phyloP scores from a whole-genome alignment of 2,113 vertebrate genomes.

The Sapayoa aenigma region DNA sequence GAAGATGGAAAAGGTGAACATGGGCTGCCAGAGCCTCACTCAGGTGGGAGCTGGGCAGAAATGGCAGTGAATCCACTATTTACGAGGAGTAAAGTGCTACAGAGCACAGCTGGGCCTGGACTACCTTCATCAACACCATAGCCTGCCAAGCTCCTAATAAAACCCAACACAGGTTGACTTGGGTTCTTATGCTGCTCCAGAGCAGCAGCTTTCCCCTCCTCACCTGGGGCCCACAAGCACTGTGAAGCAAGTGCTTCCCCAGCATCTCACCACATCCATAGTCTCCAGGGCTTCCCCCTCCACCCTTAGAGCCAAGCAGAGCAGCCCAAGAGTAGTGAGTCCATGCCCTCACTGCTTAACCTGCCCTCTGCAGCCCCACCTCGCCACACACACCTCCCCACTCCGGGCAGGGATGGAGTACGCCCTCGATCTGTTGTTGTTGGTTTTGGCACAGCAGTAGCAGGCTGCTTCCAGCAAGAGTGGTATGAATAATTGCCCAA shows the following conservation, averaged over 20 bases:
- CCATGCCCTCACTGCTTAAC: neutral
- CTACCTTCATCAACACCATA: slow-evolving; percentile 23
- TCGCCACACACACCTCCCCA: neutral
- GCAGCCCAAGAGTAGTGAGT: neutral
- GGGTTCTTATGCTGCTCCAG: neutral
- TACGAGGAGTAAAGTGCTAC: slow-evolving; percentile 41
- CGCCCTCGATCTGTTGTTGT: slow-evolving; percentile 31
- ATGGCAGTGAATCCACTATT: slow-evolving; percentile 34
- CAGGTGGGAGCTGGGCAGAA: slow-evolving; percentile 9
- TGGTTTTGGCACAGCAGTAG: slow-evolving; percentile 60
- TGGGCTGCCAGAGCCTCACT: neutral
- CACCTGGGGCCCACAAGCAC: neutral
- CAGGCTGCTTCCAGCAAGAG: slow-evolving; percentile 63
- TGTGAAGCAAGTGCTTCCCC: neutral
- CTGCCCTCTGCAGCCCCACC: neutral
- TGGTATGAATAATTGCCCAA: slow-evolving; percentile 72
- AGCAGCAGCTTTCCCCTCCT: neutral
- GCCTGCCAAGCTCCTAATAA: slow-evolving; percentile 58
- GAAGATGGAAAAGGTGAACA: slow-evolving; percentile 2
- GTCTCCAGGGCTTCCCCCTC: neutral
- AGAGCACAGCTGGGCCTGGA: slow-evolving; percentile 40
- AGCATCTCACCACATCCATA: neutral
- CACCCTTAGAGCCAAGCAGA: neutral
- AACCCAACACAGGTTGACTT: slow-evolving; percentile 19
- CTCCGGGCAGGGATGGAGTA: neutral